Percentiles rank a stretch among this genome's conserved stretches.
Conservation (phyloP, 2,797 vertebrate genomes). For the Tiaroga cobitis region DNA sequence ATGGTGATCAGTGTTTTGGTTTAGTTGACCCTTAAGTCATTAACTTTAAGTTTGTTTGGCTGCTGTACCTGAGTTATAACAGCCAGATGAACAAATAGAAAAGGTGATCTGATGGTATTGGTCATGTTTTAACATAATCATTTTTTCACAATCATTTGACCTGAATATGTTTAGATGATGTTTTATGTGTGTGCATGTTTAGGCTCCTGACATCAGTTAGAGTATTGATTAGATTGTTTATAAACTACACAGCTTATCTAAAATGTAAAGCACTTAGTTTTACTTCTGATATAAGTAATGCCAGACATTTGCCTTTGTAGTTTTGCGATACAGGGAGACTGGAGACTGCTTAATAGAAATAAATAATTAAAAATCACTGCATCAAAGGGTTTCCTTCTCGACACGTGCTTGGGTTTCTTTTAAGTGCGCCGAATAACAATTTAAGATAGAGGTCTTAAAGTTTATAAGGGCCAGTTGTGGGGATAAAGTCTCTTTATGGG, state of each 20-base stretch:
- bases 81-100: too few species aligned
- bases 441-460: conserved; percentile 15
- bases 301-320: conserved; percentile 28
- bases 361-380: conserved; percentile 30
- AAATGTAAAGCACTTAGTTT: conserved; percentile 39
- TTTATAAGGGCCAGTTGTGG: conserved; percentile 7
- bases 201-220: background rate
- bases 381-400: background rate
- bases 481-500: conserved; percentile 19
- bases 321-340: conserved; percentile 10
- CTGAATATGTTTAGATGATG: background rate
- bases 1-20: too few species aligned
- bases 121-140: too few species aligned
- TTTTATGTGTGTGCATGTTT: background rate
- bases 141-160: too few species aligned
- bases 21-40: too few species aligned
- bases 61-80: too few species aligned
- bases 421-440: conserved; percentile 9
- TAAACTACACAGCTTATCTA: conserved; percentile 8
- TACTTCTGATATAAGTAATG: background rate
- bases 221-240: conserved; percentile 27
- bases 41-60: too few species aligned
- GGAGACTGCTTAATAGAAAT: conserved; percentile 35
- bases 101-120: too few species aligned
- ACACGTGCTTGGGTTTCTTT: conserved; percentile 12